phyloP scores from a whole-genome alignment of 2,797 vertebrate species.

The Tapirus indicus region DNA sequence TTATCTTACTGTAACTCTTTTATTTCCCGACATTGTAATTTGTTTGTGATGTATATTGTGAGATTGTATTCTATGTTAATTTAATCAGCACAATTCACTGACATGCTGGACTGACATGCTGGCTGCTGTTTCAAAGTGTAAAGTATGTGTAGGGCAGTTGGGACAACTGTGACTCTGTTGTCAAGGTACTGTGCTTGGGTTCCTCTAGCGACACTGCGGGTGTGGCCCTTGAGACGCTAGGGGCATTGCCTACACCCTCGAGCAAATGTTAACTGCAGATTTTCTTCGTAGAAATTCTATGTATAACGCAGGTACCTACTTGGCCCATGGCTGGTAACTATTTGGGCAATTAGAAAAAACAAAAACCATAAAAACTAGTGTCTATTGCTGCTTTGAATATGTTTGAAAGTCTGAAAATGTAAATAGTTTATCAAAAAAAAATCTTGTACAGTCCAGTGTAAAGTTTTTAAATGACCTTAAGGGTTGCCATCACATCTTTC shows the following conservation, averaged over 20 bases:
- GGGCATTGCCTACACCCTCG: slow-evolving; percentile 91
- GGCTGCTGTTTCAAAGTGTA: slow-evolving; percentile 99
- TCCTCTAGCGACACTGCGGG: slow-evolving; percentile 95
- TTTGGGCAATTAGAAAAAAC: slow-evolving; percentile 96
- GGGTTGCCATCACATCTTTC: slow-evolving; percentile 98
- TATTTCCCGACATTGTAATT: slow-evolving; percentile 93
- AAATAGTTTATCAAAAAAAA: slow-evolving; percentile 99
- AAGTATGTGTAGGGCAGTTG: slow-evolving; percentile 93
- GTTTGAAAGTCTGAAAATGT: slow-evolving; percentile 99
- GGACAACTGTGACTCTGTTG: slow-evolving; percentile 92
- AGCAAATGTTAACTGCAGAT: slow-evolving; percentile 93
- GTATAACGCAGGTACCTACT: slow-evolving; percentile 95
- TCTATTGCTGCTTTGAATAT: slow-evolving; percentile 99
- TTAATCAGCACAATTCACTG: slow-evolving; percentile 99
- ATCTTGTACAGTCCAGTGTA: slow-evolving; percentile 99
- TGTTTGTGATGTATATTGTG: slow-evolving; percentile 99
- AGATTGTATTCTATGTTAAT: slow-evolving; percentile 99
- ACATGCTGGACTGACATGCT: slow-evolving; percentile 99
- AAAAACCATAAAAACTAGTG: slow-evolving; percentile 94
- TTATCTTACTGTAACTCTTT: slow-evolving; percentile 97
- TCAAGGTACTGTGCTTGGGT: slow-evolving; percentile 97
- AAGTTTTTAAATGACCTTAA: slow-evolving; percentile 99
- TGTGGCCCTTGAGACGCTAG: slow-evolving; percentile 90
- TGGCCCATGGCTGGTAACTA: slow-evolving; percentile 95
- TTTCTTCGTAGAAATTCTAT: slow-evolving; percentile 94